phyloP scores from a whole-genome alignment of 2,888 invertebrate genomes.

The Athalia circularis region DNA sequence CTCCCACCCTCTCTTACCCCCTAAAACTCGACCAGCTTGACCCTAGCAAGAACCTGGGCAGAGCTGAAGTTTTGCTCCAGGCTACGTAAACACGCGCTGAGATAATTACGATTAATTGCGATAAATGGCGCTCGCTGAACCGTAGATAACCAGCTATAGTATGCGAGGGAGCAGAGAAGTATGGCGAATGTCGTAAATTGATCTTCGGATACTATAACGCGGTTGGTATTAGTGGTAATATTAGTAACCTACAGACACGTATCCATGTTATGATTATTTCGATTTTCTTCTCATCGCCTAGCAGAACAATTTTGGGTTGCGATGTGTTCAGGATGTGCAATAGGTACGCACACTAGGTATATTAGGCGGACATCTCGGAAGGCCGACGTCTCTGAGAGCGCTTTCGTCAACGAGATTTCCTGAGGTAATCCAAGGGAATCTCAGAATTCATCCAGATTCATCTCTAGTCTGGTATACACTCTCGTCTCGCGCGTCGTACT shows the following conservation, averaged over 20 bases:
- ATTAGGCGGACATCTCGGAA: not conserved
- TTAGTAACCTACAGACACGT: not conserved
- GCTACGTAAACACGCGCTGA: constrained; percentile 35
- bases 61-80: constrained; percentile 28
- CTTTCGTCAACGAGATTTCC: constrained; percentile 34
- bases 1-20: not conserved
- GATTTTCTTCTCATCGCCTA: not conserved
- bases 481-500: constrained; percentile 56
- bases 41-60: constrained; percentile 36
- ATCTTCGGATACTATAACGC: not conserved
- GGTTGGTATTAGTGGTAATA: not conserved
- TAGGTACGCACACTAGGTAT: not conserved
- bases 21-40: constrained; percentile 25
- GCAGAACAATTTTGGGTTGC: not conserved
- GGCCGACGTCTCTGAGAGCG: not conserved
- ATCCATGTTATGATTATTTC: no score
- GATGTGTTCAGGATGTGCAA: not conserved
- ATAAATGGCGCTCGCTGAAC: constrained; percentile 30
- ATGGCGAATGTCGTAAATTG: constrained; percentile 15
- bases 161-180: not conserved
- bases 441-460: constrained; percentile 60
- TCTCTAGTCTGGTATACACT: constrained; percentile 27
- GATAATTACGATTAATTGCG: constrained; percentile 39
- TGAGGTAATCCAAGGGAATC: constrained; percentile 58
- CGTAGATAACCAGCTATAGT: constrained; percentile 20